Conservation (phyloP, 2,888 invertebrate species). For the Priocnemis perturbator region DNA sequence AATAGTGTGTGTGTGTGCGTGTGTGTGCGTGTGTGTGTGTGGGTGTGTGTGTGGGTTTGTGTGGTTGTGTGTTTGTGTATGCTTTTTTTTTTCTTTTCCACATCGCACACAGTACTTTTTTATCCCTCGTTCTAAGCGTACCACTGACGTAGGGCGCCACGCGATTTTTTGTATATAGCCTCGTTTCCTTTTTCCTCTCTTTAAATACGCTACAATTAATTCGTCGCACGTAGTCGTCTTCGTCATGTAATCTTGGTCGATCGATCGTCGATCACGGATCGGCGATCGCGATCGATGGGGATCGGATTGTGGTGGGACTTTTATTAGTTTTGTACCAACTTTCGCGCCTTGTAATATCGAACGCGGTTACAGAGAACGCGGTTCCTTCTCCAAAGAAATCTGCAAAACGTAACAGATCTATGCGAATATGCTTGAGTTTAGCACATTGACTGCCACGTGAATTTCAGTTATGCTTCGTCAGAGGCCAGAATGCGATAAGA, state of each 20-base stretch:
- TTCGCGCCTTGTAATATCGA: conserved; percentile 49
- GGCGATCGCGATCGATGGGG: conserved; percentile 44
- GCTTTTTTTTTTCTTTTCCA: conserved; percentile 24
- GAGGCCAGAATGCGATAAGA: no score
- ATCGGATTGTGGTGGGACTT: conserved; percentile 52
- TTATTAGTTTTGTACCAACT: conserved; percentile 53
- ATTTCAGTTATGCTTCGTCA: no score
- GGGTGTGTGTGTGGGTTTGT: conserved; percentile 39
- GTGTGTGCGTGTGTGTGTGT: conserved; percentile 40
- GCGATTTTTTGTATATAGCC: conserved; percentile 4
- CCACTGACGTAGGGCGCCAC: conserved; percentile 65
- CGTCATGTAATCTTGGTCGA: conserved; percentile 46
- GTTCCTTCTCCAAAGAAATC: not conserved
- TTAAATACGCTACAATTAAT: conserved; percentile 46
- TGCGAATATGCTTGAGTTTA: no score
- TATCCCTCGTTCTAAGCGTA: conserved; percentile 49
- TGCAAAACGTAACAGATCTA: no score
- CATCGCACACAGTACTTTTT: conserved; percentile 51
- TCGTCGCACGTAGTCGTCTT: conserved; percentile 41
- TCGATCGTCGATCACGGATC: conserved; percentile 52
- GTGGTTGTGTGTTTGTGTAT: no score
- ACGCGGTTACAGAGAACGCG: conserved; percentile 31
- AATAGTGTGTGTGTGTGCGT: conserved; percentile 51
- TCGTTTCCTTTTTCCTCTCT: conserved; percentile 23
- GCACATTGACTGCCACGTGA: no score